A percentile compares a stretch with the other conserved stretches of the same genome.
Evolutionary conservation across 2,113 vertebrate genomes (phyloP).

Genomic region (Pomatorhinus ruficollis): DNA sequence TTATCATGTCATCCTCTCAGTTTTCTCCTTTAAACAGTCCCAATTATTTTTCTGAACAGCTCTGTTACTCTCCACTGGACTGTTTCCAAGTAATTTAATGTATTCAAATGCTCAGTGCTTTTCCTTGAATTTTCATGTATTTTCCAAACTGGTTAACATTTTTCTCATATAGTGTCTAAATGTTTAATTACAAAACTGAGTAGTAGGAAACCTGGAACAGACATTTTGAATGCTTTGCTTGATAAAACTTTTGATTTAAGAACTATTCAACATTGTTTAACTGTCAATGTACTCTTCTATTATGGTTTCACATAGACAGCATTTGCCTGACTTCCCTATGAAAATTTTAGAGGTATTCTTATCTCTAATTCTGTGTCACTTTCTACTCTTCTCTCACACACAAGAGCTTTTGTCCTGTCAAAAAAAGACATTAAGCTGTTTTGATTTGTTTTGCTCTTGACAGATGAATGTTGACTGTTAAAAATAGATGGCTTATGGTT

Average conservation of each 20-base stretch:
- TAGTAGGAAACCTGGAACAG: background rate
- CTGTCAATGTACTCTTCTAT: background rate
- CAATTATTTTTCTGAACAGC: background rate
- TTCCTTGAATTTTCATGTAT: background rate
- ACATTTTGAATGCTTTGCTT: background rate
- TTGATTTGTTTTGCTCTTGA: conserved; percentile 3
- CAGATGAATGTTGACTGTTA: background rate
- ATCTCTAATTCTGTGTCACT: background rate
- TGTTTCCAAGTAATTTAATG: background rate
- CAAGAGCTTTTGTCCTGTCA: background rate
- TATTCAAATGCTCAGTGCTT: background rate
- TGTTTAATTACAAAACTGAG: background rate
- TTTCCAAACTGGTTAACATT: background rate
- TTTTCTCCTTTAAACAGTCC: background rate
- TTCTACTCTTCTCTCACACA: background rate
- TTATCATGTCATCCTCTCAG: background rate
- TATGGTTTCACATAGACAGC: background rate
- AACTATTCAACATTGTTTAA: background rate
- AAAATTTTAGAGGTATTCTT: background rate
- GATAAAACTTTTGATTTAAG: background rate
- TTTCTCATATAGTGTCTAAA: background rate
- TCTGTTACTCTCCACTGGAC: background rate
- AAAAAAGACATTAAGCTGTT: background rate
- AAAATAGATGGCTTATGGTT: background rate
- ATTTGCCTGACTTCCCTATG: background rate